Conservation (phyloP, 2,888 invertebrate species). For the Orchestes rusci region DNA sequence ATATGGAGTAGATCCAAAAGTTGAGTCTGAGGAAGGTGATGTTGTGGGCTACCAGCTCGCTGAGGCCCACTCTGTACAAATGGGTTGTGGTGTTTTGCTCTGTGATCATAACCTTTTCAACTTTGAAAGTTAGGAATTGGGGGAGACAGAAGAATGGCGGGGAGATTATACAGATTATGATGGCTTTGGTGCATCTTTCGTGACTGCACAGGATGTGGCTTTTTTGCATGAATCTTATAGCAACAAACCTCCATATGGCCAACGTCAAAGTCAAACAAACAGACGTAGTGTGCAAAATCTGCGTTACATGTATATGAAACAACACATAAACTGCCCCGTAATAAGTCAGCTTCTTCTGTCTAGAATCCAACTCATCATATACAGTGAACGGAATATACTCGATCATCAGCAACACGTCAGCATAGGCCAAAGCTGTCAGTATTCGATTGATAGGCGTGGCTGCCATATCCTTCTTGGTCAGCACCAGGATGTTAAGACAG, state of each 20-base stretch:
- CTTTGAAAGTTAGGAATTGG: constrained; percentile 66
- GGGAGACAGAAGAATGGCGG: constrained; percentile 79
- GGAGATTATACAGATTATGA: constrained; percentile 65
- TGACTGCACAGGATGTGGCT: constrained; percentile 70
- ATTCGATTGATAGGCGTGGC: constrained; percentile 81
- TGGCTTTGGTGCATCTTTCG: constrained; percentile 67
- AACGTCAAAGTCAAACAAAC: constrained; percentile 73
- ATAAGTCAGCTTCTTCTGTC: constrained; percentile 60
- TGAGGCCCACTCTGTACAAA: constrained; percentile 51
- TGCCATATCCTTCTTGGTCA: constrained; percentile 74
- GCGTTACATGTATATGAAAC: constrained; percentile 76
- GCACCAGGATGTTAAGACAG: constrained; percentile 76
- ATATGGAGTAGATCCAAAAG: constrained; percentile 75
- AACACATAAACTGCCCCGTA: constrained; percentile 67
- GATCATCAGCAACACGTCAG: constrained; percentile 85
- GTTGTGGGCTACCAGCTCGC: constrained; percentile 41
- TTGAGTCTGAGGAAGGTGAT: constrained; percentile 49
- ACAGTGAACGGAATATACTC: constrained; percentile 73
- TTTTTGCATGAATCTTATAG: constrained; percentile 73
- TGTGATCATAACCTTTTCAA: constrained; percentile 47
- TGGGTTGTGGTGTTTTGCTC: constrained; percentile 53
- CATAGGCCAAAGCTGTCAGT: constrained; percentile 76
- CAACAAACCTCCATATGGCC: constrained; percentile 83
- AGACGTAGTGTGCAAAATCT: constrained; percentile 74
- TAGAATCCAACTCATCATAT: constrained; percentile 57